A percentile compares a stretch with the other conserved stretches of the same genome.
Evolutionary conservation across 1,140 invertebrate species (phyloP).

Genomic region (Araneus ventricosus): DNA sequence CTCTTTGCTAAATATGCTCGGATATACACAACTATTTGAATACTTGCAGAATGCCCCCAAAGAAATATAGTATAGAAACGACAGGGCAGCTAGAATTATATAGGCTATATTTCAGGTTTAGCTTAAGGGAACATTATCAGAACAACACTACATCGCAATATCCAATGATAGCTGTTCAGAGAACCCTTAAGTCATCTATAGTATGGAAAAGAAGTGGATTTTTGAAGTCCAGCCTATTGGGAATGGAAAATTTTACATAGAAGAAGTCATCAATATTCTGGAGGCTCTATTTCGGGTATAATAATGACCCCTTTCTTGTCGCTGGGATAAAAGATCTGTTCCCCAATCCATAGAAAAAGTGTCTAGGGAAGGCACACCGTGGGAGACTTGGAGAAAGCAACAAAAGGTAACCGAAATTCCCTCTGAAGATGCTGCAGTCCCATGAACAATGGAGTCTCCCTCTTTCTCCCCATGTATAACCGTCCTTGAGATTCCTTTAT

Average conservation of each 20-base stretch:
- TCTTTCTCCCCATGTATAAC: neutral
- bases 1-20: too few species aligned
- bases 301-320: slow-evolving; percentile 1
- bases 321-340: slow-evolving; percentile 7
- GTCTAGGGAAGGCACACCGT: neutral
- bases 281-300: neutral
- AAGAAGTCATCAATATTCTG: slow-evolving; percentile 43
- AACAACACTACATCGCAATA: neutral
- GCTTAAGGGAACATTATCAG: neutral
- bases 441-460: neutral
- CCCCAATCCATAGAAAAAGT: neutral
- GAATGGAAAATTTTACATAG: neutral
- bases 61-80: neutral
- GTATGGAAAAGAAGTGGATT: neutral
- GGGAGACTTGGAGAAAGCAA: neutral
- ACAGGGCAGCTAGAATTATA: neutral
- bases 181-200: neutral
- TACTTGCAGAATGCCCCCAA: too few species aligned
- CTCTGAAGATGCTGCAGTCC: slow-evolving; percentile 7
- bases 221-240: neutral
- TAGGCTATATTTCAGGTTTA: too few species aligned
- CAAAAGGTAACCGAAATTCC: neutral
- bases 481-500: slow-evolving; percentile 40
- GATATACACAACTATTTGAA: too few species aligned
- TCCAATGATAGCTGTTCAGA: neutral